Base-by-base conservation (phyloP, 1,140 invertebrate species). In the Bombus breviceps region DNA sequence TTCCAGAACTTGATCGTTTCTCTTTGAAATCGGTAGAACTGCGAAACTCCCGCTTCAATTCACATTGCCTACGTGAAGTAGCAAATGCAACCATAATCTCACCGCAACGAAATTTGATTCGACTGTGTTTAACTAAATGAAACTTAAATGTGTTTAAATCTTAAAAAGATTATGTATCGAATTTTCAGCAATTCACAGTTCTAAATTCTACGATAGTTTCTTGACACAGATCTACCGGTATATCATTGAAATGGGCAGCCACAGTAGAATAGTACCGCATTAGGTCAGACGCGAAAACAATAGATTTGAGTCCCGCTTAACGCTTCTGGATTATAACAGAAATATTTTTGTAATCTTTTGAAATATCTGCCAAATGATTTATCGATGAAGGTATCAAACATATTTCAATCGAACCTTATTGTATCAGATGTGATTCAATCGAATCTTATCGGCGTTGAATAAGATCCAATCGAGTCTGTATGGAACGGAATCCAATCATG, bases 11-110 rank as follows among this genome's bases (percentile, higher is more conserved):
- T 28, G 62, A 47, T 28, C 39, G 64, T 13, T 66, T 18, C n/a
- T 69, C n/a, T 68, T 68, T 80, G 32, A 68, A 80, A 80, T 64
- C 75, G 18, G 75, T 77, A 77, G 75, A 77, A 62, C 62, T 59
- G 32, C 10, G 1, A 10, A 39, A 6, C 28, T 8, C 3, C 13
- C 12, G 47, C 5, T 28, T 32, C 32, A 8, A 47, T 41, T 28
- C 41, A 18, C 25, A 18, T 18, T 34, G 77, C 13, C 32, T 47
- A 28, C 0, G 32, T 18, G 32, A 43, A 25, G 32, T 53, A 47
- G 15, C 64, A 34, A 43, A 43, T 43, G 39, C 22, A 66, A 10
- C 39, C 25, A 66, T 12, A 32, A 62, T 13, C 53, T 28, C 12
- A 37, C 12, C 32, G n/a, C 39, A 37, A 37, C 41, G n/a, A 47